Evolutionary conservation across 2,888 invertebrate species (phyloP).

Genomic region (Eilema sororculum): DNA sequence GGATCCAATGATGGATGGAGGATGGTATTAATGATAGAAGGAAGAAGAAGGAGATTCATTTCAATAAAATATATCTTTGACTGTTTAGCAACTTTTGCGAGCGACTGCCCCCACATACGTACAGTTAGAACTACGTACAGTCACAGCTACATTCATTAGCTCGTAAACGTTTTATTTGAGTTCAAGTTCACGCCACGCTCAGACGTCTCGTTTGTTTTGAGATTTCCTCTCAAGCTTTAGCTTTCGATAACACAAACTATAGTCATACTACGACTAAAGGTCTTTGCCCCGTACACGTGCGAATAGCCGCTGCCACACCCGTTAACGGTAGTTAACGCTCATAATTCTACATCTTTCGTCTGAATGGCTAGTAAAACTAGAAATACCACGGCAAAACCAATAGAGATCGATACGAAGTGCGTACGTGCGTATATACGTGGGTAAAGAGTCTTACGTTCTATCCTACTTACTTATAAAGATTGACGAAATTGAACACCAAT

Average conservation of each 20-base stretch:
- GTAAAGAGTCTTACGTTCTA: conserved; percentile 37
- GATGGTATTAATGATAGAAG: too few relatives aligned
- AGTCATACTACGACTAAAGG: conserved; percentile 58
- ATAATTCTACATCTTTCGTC: conserved; percentile 59
- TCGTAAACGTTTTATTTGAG: conserved; percentile 31
- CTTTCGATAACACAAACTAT: conserved; percentile 49
- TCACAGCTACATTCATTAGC: conserved; percentile 20
- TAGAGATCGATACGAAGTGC: conserved; percentile 27
- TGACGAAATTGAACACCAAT: conserved; percentile 18
- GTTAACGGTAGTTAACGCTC: conserved; percentile 71
- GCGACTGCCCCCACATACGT: neutral
- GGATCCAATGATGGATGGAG: too few relatives aligned
- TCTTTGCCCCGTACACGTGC: conserved; percentile 74
- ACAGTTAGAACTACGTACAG: neutral
- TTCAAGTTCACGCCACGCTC: conserved; percentile 38
- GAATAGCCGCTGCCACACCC: conserved; percentile 68
- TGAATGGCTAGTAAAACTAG: conserved; percentile 47
- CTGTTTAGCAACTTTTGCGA: neutral
- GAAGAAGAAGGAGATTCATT: too few relatives aligned
- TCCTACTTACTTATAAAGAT: conserved; percentile 28
- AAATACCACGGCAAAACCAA: conserved; percentile 43
- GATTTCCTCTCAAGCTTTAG: conserved; percentile 34
- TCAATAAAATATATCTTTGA: too few relatives aligned
- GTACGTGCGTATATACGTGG: conserved; percentile 19
- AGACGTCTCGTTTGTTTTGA: conserved; percentile 39